Conservation (phyloP, 2,113 vertebrate genomes). For the Mixornis gularis region DNA sequence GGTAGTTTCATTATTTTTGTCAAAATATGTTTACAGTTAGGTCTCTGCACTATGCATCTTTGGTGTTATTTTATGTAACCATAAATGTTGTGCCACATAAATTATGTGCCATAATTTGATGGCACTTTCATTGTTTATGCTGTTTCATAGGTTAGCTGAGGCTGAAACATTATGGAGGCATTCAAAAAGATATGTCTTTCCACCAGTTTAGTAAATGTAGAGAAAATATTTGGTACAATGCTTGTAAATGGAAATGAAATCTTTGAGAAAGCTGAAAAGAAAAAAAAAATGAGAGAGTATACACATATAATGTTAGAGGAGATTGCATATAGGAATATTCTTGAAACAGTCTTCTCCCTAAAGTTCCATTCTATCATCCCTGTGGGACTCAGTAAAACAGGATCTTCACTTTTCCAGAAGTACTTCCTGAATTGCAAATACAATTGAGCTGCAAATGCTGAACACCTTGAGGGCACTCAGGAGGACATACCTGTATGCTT, state of each 20-base stretch:
- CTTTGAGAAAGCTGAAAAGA: not conserved
- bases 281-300: not conserved
- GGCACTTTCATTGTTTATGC: not conserved
- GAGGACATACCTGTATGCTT: not conserved
- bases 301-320: not conserved
- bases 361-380: not conserved
- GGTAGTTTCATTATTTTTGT: not conserved
- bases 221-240: not conserved
- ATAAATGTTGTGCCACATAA: too few relatives aligned
- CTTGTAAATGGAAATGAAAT: not conserved
- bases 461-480: not conserved
- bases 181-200: not conserved
- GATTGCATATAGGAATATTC: rapidly evolving
- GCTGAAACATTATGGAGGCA: not conserved
- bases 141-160: not conserved
- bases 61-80: not conserved
- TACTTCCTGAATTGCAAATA: not conserved
- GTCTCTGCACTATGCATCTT: not conserved
- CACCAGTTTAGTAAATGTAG: not conserved
- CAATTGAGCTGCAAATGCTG: not conserved
- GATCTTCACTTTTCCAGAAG: not conserved
- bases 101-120: not conserved
- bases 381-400: not conserved
- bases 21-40: not conserved
- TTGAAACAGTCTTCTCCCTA: not conserved